phyloP scores from a whole-genome alignment of 2,797 vertebrate genomes.

The Kryptopterus vitreolus region DNA sequence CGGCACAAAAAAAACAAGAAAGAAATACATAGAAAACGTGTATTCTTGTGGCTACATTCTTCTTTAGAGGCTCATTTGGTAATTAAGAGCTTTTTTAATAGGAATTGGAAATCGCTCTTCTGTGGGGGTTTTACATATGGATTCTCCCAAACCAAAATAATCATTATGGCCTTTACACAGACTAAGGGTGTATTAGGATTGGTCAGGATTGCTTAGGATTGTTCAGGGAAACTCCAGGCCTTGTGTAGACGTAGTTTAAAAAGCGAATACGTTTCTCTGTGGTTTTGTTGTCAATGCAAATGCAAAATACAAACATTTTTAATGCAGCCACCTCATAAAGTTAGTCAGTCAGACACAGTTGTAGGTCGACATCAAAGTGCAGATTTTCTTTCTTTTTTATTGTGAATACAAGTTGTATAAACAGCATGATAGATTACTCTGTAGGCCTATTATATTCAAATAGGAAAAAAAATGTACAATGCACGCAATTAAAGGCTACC shows the following conservation, averaged over 20 bases:
- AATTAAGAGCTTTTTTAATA: neutral
- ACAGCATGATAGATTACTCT: constrained; percentile 45
- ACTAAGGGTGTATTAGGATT: neutral
- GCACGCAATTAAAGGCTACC: constrained; percentile 44
- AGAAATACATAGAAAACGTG: neutral
- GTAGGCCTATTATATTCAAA: constrained; percentile 39
- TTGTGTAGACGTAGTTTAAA: neutral
- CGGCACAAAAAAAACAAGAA: neutral
- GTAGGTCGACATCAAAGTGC: constrained; percentile 81
- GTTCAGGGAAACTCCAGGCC: neutral
- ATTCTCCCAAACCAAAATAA: neutral
- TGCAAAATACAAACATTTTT: too few relatives aligned
- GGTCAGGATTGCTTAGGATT: neutral
- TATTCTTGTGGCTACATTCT: neutral
- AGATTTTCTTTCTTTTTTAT: constrained; percentile 65
- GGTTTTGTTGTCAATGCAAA: constrained; percentile 9
- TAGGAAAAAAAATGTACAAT: constrained; percentile 36
- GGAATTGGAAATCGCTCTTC: neutral
- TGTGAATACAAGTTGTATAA: constrained; percentile 48
- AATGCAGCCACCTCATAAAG: constrained; percentile 12
- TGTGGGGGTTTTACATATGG: neutral
- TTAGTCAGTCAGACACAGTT: constrained; percentile 55
- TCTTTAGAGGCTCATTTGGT: neutral
- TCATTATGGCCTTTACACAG: neutral
- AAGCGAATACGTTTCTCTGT: neutral